Base-by-base conservation (phyloP, 37 sponge, comb jelly and placozoan species). In the Cladorhizidae sp. region DNA sequence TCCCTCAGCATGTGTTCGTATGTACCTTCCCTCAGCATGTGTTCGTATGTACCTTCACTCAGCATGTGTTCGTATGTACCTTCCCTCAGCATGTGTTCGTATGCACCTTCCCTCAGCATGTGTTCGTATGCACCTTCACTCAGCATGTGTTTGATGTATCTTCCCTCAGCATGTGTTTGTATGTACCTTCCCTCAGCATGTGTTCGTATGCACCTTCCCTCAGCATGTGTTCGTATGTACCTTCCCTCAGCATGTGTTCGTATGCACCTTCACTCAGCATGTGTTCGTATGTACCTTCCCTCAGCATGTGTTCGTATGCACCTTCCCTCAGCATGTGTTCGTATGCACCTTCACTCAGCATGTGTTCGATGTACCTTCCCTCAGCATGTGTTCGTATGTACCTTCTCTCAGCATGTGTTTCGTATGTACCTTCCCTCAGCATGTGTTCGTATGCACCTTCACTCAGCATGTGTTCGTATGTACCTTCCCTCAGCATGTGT, bases 261-360 rank as follows among this genome's bases (percentile, higher is more conserved):
- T 21, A 31, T 72, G 20, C 39, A 83, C 89, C 89, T 41, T 73
- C n/a, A 75, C 57, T 57, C 49, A 77, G 45, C 0, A 90, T 29
- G 28, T 15, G 35, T 36, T 65, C n/a, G n/a, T 21, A 31, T 72
- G 20, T 55, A 83, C 89, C 89, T 41, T 73, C n/a, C 75, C 57
- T 57, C 49, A 77, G 45, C 0, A 90, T 29, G 28, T 15, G 35
- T 36, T 65, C n/a, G n/a, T 21, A 31, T 72, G 20, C 39, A 83
- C 89, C 89, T 41, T 73, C n/a, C 75, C 57, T 57, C 49, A 77
- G 45, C 0, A 90, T 29, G 28, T 15, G 35, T 36, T 65, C n/a
- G n/a, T 21, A 31, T 72, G 20, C 39, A 83, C 89, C 89, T 41
- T 73, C n/a, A 75, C 57, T 57, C 49, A 77, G 45, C 0, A 90